Evolutionary conservation across 2,797 vertebrate species (phyloP), one percentile per base, ranked within the genome.

Genomic region (Mormyrops boulengeri): DNA sequence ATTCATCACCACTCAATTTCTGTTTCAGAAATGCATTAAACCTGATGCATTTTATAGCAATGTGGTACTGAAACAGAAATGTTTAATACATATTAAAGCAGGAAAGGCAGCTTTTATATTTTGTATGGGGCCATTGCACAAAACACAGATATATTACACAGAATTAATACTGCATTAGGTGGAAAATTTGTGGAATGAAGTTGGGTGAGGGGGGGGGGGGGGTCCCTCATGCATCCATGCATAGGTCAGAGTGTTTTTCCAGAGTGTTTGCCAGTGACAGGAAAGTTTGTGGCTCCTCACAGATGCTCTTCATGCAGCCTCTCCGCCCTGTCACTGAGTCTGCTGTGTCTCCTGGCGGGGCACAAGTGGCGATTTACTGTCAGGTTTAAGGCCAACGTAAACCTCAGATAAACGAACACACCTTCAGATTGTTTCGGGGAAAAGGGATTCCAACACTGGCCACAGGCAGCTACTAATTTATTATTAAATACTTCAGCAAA

Each of bases 251-350:
- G 26, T 30, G 26, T 30, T 30, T 30, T 30, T 60, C 80, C 91
- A 77, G 44, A 38, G 19, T 41, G 19, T 49, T 17, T 22, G 8
- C 12, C 50, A 41, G 14, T 3, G 22, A 26, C 5, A 89, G 55
- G 44, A 38, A 86, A 7, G 26, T 47, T 22, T 0, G 26, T 22
- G 60, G 44, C 53, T n/a, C 34, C 91, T 85, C 89, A 96, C 88
- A 94, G 90, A 57, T 89, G 77, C 80, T 93, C 94, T 50, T 95
- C 94, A 87, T 94, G 87, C 90, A 96, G 94, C 90, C 95, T 91
- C 86, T 95, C 93, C 26, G 93, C 91, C 90, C 93, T 89, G 92
- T 69, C 90, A 0, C 14, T 90, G 90, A 89, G 52, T 12, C 1
- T 11, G 26, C 88, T 85, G 87, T 14, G 89, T 91, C 93, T 93